Percentiles rank a stretch among this genome's conserved stretches.
phyloP scores from a whole-genome alignment of 2,113 vertebrate genomes.

The Tenebrosternarchus preto region DNA sequence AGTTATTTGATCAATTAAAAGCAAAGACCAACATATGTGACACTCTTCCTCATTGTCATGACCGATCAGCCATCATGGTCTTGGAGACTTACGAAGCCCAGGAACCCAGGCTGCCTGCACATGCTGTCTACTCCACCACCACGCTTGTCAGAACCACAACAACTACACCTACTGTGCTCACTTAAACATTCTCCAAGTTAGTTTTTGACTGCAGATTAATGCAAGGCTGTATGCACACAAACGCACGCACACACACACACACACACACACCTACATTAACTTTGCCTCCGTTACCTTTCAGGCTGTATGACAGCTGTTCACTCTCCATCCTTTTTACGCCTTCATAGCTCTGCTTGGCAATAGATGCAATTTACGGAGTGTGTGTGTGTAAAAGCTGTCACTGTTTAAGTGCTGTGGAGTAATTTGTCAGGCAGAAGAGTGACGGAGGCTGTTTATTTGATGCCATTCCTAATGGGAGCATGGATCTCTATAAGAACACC shows the following conservation, averaged over 20 bases:
- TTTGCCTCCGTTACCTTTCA: conserved; percentile 12
- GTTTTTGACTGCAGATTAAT: no score
- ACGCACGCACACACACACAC: background rate
- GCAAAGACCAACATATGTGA: no score
- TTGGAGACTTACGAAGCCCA: no score
- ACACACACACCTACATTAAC: background rate
- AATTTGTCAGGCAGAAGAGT: conserved; percentile 47
- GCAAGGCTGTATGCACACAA: no score
- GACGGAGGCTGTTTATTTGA: conserved; percentile 50
- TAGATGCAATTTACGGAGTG: conserved; percentile 43
- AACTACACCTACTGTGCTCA: no score
- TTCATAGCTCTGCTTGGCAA: conserved; percentile 29
- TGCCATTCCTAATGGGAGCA: conserved; percentile 37
- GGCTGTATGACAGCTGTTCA: conserved; percentile 28
- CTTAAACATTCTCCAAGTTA: no score
- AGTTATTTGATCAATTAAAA: background rate
- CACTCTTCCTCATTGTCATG: no score
- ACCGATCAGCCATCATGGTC: no score
- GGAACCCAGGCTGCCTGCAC: no score
- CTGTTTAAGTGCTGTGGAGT: conserved; percentile 45
- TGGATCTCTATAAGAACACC: conserved; percentile 36
- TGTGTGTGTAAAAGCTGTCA: conserved; percentile 50
- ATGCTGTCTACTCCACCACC: no score
- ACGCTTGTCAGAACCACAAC: no score
- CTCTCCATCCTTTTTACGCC: conserved; percentile 30